Percentiles rank a stretch among this genome's conserved stretches.
phyloP scores from a whole-genome alignment of 53 echinoderm and acorn worm genomes.

The Stichopus horrens region DNA sequence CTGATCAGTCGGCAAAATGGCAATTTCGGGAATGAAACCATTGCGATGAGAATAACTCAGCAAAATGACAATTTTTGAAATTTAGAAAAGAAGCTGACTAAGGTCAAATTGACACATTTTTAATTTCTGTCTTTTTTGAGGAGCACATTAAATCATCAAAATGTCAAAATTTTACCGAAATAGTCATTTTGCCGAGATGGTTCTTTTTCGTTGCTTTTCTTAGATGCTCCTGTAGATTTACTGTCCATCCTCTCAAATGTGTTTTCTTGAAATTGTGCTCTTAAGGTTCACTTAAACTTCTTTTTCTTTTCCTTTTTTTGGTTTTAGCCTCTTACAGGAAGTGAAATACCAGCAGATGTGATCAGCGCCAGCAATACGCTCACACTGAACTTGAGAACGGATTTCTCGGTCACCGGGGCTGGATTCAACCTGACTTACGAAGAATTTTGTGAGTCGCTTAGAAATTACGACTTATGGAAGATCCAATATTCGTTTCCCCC shows the following conservation, averaged over 20 bases:
- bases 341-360: constrained; percentile 55
- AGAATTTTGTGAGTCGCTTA: constrained; percentile 59
- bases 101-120: background rate
- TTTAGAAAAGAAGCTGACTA: too few relatives aligned
- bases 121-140: background rate
- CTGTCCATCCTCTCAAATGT: background rate
- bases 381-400: constrained; percentile 51
- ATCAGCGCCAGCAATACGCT: constrained; percentile 53
- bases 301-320: background rate
- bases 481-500: too few relatives aligned
- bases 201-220: too few relatives aligned
- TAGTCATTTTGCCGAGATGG: too few relatives aligned
- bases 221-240: background rate
- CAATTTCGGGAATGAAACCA: too few relatives aligned
- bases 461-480: too few relatives aligned
- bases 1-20: too few relatives aligned
- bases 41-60: too few relatives aligned
- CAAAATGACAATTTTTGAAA: too few relatives aligned
- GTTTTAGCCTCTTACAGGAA: constrained; percentile 58
- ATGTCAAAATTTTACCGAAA: background rate
- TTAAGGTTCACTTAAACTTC: background rate
- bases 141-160: background rate
- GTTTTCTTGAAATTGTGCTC: too few relatives aligned
- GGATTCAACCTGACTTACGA: constrained; percentile 62
- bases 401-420: constrained; percentile 8